Percentiles rank a stretch among this genome's conserved stretches.
phyloP scores from a whole-genome alignment of 2,797 vertebrate genomes.

The Prionace glauca region DNA sequence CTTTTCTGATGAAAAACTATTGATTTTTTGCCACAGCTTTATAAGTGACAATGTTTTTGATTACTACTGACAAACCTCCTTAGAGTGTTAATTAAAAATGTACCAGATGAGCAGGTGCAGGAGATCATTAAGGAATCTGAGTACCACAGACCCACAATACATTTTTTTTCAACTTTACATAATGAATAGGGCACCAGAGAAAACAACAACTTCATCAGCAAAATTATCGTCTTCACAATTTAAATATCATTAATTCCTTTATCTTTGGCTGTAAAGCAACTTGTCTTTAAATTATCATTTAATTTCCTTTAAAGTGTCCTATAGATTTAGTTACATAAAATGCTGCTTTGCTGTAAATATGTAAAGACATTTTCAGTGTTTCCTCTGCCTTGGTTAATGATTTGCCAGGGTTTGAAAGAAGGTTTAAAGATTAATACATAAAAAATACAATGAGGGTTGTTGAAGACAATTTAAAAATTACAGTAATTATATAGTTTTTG shows the following conservation, averaged over 20 bases:
- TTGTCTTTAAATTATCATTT: conserved; percentile 17
- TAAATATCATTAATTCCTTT: conserved; percentile 44
- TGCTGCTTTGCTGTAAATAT: neutral
- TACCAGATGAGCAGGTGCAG: conserved; percentile 83
- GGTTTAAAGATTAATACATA: conserved; percentile 20
- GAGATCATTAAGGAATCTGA: conserved; percentile 71
- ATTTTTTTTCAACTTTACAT: conserved; percentile 68
- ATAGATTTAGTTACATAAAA: neutral
- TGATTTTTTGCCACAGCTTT: conserved; percentile 74
- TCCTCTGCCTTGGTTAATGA: neutral
- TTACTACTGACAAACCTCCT: conserved; percentile 83
- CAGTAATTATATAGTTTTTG: conserved; percentile 14
- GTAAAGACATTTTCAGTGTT: neutral
- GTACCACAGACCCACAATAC: conserved; percentile 60
- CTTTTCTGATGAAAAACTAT: conserved; percentile 76
- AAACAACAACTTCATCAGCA: conserved; percentile 75
- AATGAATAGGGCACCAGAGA: conserved; percentile 72
- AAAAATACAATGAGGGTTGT: neutral
- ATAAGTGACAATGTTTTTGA: conserved; percentile 85
- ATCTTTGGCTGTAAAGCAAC: neutral
- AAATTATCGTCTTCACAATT: conserved; percentile 62
- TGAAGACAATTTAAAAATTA: neutral
- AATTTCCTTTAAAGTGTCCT: neutral
- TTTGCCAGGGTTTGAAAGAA: neutral
- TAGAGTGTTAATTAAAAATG: conserved; percentile 90